phyloP scores from a whole-genome alignment of 2,888 invertebrate genomes.

The Tetropium fuscum region DNA sequence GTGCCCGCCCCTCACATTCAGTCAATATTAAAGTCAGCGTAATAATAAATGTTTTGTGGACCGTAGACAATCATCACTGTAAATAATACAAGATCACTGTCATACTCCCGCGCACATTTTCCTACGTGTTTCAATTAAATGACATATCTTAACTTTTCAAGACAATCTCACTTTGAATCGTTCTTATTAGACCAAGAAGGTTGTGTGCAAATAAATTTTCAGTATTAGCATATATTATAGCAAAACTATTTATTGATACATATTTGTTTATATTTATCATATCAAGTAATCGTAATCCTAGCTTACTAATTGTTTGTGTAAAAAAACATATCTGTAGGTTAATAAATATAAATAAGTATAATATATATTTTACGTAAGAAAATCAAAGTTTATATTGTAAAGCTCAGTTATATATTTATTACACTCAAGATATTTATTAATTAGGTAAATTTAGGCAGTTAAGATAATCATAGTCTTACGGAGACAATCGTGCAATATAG shows the following conservation, averaged over 20 bases:
- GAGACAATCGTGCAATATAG: conserved; percentile 63
- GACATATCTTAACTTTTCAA: conserved; percentile 47
- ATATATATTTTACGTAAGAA: conserved; percentile 53
- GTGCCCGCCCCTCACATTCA: conserved; percentile 53
- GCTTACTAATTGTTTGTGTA: conserved; percentile 48
- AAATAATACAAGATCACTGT: conserved; percentile 23
- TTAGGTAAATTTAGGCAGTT: conserved; percentile 14
- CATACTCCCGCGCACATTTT: conserved; percentile 41
- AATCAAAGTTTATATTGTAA: conserved; percentile 40
- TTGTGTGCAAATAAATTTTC: conserved; percentile 46
- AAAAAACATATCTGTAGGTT: conserved; percentile 57
- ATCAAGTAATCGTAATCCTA: conserved; percentile 37
- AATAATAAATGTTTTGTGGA: conserved; percentile 12
- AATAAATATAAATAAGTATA: conserved; percentile 38
- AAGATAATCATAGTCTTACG: conserved; percentile 41
- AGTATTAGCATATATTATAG: conserved; percentile 38
- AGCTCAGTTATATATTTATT: conserved; percentile 54
- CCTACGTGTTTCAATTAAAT: conserved; percentile 63
- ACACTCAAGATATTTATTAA: conserved; percentile 23
- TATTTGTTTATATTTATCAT: conserved; percentile 32
- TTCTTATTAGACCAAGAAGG: conserved; percentile 38
- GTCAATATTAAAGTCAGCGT: conserved; percentile 54
- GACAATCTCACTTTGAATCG: conserved; percentile 41
- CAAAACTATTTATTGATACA: conserved; percentile 24
- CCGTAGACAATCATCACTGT: conserved; percentile 38